Percentiles rank a stretch among this genome's conserved stretches.
These are phyloP conservation scores for Sturnus vulgaris DNA, from an alignment of 2,113 vertebrate genomes.

Conservation along the genomic window DNA sequence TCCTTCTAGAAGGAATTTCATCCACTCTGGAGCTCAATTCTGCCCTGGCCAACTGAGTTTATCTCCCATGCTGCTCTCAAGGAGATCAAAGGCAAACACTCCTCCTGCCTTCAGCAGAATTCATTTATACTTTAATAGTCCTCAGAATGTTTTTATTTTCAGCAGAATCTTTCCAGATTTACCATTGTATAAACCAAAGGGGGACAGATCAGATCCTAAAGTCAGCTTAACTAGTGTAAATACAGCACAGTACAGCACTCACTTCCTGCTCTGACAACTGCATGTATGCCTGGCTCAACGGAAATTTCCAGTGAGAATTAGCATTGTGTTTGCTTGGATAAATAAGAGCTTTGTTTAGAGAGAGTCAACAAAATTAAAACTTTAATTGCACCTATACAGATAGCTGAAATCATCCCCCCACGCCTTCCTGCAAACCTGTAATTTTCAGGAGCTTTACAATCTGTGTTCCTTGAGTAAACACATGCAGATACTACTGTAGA, in stretches of 20 bases:
- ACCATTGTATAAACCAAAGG: neutral
- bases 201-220: neutral
- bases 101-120: neutral
- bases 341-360: neutral
- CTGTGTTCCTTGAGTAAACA: neutral
- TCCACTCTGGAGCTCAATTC: neutral
- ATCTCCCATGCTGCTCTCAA: neutral
- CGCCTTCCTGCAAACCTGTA: neutral
- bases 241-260: neutral
- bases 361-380: neutral
- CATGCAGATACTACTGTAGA: neutral
- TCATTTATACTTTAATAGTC: neutral
- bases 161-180: neutral
- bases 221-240: neutral
- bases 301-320: neutral
- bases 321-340: neutral
- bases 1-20: neutral
- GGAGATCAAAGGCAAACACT: neutral
- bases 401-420: neutral
- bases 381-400: neutral
- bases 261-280: neutral
- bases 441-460: neutral
- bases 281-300: neutral
- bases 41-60: neutral
- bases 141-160: neutral